phyloP scores from a whole-genome alignment of 2,888 invertebrate species.

The Sabatieria punctata region DNA sequence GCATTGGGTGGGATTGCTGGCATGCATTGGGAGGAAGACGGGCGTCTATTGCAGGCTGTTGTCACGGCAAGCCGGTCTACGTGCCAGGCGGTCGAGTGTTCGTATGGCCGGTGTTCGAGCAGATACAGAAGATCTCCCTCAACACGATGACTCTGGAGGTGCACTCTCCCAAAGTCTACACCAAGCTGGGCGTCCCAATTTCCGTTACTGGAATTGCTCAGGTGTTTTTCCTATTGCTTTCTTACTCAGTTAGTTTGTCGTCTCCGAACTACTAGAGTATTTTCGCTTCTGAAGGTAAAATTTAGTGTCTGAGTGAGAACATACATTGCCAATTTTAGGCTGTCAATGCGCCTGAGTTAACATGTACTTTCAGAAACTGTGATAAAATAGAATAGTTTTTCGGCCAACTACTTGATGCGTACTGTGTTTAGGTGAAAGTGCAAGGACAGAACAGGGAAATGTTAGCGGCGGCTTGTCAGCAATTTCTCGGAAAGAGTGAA shows the following conservation, averaged over 20 bases:
- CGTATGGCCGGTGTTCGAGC: slow-evolving; percentile 73
- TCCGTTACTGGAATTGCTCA: slow-evolving; percentile 94
- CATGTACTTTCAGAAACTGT: too few relatives aligned
- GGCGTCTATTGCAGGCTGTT: slow-evolving; percentile 55
- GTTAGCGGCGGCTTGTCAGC: slow-evolving; percentile 76
- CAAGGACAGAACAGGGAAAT: slow-evolving; percentile 76
- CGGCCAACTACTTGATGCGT: too few relatives aligned
- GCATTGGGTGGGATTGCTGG: too few relatives aligned
- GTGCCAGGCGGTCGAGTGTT: slow-evolving; percentile 91
- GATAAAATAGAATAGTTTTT: too few relatives aligned
- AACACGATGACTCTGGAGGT: slow-evolving; percentile 95
- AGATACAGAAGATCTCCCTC: slow-evolving; percentile 54
- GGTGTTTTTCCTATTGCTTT: slow-evolving; percentile 40
- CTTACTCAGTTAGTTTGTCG: too few relatives aligned
- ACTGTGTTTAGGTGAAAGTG: slow-evolving; percentile 50
- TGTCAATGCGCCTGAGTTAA: too few relatives aligned
- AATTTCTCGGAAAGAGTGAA: slow-evolving; percentile 73
- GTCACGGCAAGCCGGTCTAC: slow-evolving; percentile 72
- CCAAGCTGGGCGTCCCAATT: slow-evolving; percentile 86
- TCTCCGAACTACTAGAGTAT: too few relatives aligned
- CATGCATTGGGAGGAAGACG: too few relatives aligned
- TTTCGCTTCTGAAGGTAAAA: too few relatives aligned
- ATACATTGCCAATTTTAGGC: too few relatives aligned
- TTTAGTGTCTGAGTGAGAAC: too few relatives aligned
- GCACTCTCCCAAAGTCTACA: slow-evolving; percentile 84